Evolutionary conservation across 2,888 invertebrate species (phyloP), one percentile per base, ranked within the genome.

Genomic region (Tromatobia lineatoria): DNA sequence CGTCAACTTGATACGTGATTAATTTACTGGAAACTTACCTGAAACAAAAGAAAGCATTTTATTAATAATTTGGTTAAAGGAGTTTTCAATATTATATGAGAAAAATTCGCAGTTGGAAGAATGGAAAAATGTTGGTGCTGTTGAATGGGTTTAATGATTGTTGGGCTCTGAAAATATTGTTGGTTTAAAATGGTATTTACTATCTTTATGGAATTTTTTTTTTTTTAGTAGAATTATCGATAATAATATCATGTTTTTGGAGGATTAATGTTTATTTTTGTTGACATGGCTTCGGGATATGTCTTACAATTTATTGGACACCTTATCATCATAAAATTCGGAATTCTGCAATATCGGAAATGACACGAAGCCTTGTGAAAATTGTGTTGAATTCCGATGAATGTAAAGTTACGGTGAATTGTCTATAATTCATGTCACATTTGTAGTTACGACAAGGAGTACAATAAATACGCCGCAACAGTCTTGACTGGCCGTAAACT

Each of bases 11-110:
- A 71, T 11, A 61, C 18, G n/a, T 52, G 18, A 34, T 61, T 15
- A 8, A 20, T 11, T 54, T 69, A 71, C 20, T 23, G 67, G 71
- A 77, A 80, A 83, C 83, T 83, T 83, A 83, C 83, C 80, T 83
- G 69, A 80, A 83, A 83, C 80, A 83, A 3, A 80, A 52, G 74
- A 38, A 69, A 8, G 34, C 1, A 64, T 15, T 47, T 20, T n/a
- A n/a, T 70, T 38, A 54, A 11, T 50, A 2, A 54, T 20, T 18
- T 23, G 3, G 2, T 3, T 10, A 11, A 20, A 54, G 20, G 18
- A 54, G 18, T 54, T 54, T 20, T n/a, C 20, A 54, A 2, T 7
- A 8, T 52, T 45, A 15, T 2, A 45, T 45, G 0, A 20, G 23
- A 54, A 11, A 11, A 54, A 20, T 38, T 38, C 38, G 38, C 10